These are phyloP conservation scores for Drosophila ananassae DNA, from an alignment of 1,140 invertebrate genomes.

Conservation along the genomic window DNA sequence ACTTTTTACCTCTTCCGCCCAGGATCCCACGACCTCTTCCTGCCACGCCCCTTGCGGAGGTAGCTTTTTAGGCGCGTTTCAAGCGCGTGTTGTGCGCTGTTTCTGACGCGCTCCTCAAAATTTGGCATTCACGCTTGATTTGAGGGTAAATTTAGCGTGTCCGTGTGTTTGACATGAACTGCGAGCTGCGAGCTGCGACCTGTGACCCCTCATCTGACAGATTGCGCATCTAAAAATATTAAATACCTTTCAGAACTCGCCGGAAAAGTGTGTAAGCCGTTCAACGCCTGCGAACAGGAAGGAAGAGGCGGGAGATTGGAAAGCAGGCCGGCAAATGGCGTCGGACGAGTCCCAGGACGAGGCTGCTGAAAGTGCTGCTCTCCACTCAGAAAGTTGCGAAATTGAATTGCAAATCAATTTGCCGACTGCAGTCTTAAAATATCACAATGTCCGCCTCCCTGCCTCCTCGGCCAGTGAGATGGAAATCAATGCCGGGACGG, in stretches of 20 bases:
- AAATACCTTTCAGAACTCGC: not conserved
- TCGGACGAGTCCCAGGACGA: not conserved
- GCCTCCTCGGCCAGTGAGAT: not conserved
- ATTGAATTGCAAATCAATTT: constrained; percentile 61
- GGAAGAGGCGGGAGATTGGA: not conserved
- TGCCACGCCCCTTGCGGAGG: not conserved
- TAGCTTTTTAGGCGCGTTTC: constrained; percentile 18
- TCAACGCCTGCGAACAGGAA: not conserved
- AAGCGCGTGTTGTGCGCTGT: constrained; percentile 25
- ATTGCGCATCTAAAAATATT: not conserved
- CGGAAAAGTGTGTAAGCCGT: not conserved
- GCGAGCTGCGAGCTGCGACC: too few relatives aligned
- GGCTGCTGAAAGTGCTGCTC: not conserved
- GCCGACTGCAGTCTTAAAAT: constrained; percentile 34
- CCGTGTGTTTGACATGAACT: constrained; percentile 24
- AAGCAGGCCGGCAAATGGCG: not conserved
- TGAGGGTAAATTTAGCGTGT: constrained; percentile 49
- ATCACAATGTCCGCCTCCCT: constrained; percentile 15
- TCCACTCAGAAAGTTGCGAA: constrained; percentile 17
- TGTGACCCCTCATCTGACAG: not conserved
- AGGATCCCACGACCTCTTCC: constrained; percentile 20
- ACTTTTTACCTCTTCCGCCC: constrained; percentile 3
- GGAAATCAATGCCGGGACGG: constrained; percentile 27
- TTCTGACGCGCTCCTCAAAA: constrained; percentile 49
- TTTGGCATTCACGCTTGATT: constrained; percentile 55